phyloP scores from a whole-genome alignment of 2,797 vertebrate genomes.

The Selene dorsalis region DNA sequence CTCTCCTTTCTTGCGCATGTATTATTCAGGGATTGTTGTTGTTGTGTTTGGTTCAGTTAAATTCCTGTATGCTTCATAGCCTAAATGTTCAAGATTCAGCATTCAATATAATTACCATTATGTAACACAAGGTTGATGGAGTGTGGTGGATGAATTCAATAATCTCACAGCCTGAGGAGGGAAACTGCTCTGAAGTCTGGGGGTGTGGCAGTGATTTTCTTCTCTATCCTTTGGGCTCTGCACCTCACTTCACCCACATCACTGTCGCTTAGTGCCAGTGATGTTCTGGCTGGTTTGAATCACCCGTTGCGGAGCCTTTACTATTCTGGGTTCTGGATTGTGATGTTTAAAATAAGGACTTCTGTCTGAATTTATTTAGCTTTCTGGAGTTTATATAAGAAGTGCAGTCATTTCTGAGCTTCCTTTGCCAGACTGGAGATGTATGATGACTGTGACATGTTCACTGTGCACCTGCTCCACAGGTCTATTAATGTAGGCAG shows the following conservation, averaged over 20 bases:
- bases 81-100: neutral
- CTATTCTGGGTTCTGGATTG: too few relatives aligned
- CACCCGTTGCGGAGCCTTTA: too few relatives aligned
- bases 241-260: too few relatives aligned
- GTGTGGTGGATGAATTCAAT: neutral
- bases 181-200: neutral
- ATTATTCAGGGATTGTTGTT: conserved; percentile 11
- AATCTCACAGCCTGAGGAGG: neutral
- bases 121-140: neutral
- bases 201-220: neutral
- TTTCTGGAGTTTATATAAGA: neutral
- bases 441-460: neutral
- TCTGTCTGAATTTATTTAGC: neutral
- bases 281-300: too few relatives aligned
- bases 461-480: neutral
- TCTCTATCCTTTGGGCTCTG: neutral
- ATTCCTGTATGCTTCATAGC: neutral
- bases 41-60: neutral
- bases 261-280: too few relatives aligned
- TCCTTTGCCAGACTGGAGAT: neutral
- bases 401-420: neutral
- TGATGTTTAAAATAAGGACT: neutral
- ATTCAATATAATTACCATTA: neutral
- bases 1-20: neutral
- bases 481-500: neutral